phyloP scores from a whole-genome alignment of 2,797 vertebrate genomes.

The Bovichtus diacanthus region DNA sequence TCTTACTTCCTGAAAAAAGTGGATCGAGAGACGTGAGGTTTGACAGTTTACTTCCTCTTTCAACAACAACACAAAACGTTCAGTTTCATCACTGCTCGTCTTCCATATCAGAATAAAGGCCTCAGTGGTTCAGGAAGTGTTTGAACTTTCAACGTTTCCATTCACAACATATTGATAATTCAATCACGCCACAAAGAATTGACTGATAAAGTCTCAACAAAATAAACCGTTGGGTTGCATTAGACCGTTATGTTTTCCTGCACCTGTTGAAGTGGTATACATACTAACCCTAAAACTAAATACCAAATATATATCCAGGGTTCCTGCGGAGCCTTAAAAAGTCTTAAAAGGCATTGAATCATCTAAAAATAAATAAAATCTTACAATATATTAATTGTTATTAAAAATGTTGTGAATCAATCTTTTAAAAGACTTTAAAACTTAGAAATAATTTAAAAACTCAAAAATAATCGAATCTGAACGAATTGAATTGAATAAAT shows the following conservation, averaged over 20 bases:
- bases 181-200: background rate
- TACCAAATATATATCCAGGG: background rate
- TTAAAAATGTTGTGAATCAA: too few species aligned
- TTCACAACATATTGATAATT: background rate
- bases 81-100: conserved; percentile 17
- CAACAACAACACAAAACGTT: background rate
- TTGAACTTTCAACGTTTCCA: conserved; percentile 12
- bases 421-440: too few species aligned
- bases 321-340: too few species aligned
- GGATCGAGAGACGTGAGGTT: conserved; percentile 39
- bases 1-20: conserved; percentile 43
- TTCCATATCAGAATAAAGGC: conserved; percentile 24
- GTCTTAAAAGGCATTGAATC: too few species aligned
- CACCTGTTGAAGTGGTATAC: background rate
- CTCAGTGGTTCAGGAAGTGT: conserved; percentile 45
- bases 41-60: conserved; percentile 24
- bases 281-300: background rate
- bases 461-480: too few species aligned
- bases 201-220: background rate
- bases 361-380: too few species aligned
- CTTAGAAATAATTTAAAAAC: too few species aligned
- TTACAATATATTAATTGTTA: too few species aligned
- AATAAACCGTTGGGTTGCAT: background rate
- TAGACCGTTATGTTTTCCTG: background rate
- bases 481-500: too few species aligned